Conservation (phyloP, 92 coral and sea anemone genomes). For the Desmophyllum pertusum region DNA sequence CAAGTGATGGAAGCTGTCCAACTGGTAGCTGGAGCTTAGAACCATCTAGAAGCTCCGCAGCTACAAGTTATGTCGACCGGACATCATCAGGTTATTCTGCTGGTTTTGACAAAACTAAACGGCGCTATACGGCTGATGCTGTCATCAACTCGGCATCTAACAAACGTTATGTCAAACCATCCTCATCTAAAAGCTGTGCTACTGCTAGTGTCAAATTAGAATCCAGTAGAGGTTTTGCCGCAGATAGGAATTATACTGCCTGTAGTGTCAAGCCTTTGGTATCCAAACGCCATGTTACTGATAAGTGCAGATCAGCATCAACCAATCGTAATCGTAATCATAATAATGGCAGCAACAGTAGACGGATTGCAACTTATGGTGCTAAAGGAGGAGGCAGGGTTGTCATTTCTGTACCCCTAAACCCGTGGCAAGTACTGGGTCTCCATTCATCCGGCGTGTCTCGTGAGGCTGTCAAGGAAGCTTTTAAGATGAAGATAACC, state of each 20-base stretch:
- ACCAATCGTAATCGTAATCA: background rate
- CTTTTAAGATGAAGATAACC: conserved; percentile 32
- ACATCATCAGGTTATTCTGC: background rate
- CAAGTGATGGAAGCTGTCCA: background rate
- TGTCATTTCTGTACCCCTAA: conserved; percentile 23
- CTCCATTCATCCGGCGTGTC: conserved; percentile 26
- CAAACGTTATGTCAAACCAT: too few relatives aligned
- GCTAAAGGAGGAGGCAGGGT: conserved; percentile 57
- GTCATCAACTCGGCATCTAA: too few relatives aligned
- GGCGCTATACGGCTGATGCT: too few relatives aligned
- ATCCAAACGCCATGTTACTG: background rate
- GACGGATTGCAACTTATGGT: conserved; percentile 19
- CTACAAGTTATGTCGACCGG: background rate
- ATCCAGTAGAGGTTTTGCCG: background rate
- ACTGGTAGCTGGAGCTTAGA: background rate
- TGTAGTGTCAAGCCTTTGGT: background rate
- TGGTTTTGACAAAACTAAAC: background rate
- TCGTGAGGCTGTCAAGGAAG: conserved; percentile 36
- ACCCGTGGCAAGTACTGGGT: conserved; percentile 53
- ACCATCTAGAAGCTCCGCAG: background rate
- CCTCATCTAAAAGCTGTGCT: background rate
- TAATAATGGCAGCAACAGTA: background rate
- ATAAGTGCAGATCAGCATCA: background rate
- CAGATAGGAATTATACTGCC: background rate
- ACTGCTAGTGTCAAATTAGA: background rate